phyloP scores from a whole-genome alignment of 2,888 invertebrate species.

The Campoplex capitator region DNA sequence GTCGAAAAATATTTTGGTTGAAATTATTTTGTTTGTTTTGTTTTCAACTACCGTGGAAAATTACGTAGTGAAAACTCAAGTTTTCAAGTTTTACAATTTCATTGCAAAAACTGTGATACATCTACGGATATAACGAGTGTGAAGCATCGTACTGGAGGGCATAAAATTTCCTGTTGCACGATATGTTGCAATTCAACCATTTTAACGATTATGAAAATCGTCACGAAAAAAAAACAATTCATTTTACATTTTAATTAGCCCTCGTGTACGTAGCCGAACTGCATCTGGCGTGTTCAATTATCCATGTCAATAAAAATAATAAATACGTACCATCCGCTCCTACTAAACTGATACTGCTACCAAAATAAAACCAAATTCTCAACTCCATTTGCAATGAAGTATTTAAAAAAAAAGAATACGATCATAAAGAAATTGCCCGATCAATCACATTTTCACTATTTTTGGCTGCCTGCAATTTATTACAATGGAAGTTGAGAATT shows the following conservation, averaged over 20 bases:
- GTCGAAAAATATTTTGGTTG: background rate
- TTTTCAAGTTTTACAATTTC: conserved; percentile 38
- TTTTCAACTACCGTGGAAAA: conserved; percentile 25
- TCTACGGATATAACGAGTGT: conserved; percentile 55
- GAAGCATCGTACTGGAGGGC: conserved; percentile 47
- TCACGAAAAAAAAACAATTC: background rate
- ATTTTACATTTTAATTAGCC: conserved; percentile 1
- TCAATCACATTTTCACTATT: conserved; percentile 24
- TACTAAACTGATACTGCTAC: conserved; percentile 73
- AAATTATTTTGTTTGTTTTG: conserved; percentile 8
- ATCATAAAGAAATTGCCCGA: conserved; percentile 75
- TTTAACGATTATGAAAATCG: background rate
- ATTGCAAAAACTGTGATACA: conserved; percentile 40
- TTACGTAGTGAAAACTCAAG: conserved; percentile 35
- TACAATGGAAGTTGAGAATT: conserved; percentile 72
- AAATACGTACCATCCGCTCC: conserved; percentile 78
- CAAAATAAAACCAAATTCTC: conserved; percentile 50
- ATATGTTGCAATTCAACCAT: background rate
- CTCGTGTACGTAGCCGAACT: conserved; percentile 59
- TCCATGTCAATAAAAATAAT: conserved; percentile 55
- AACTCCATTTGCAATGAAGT: conserved; percentile 71
- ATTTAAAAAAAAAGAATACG: background rate
- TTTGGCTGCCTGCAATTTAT: conserved; percentile 44
- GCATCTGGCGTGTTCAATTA: conserved; percentile 55
- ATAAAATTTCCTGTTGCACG: background rate